A percentile compares a stretch with the other conserved stretches of the same genome.
Conservation (phyloP, 2,113 vertebrate genomes). For the Amblyopsis rosae region DNA sequence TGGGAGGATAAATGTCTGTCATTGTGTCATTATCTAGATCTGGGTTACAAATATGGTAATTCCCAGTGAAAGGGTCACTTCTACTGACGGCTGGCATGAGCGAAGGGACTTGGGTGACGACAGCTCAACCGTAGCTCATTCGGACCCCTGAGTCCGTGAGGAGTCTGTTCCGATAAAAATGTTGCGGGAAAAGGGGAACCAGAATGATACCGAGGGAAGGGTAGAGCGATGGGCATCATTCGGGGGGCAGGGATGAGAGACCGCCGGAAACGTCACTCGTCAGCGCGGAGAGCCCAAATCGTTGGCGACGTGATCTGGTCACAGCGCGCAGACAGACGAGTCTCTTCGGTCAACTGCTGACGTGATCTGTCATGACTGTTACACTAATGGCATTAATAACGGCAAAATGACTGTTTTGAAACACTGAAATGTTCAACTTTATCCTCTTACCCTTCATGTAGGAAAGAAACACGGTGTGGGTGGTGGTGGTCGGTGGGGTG, state of each 20-base stretch:
- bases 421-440: constrained; percentile 66
- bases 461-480: constrained; percentile 10
- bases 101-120: constrained; percentile 2
- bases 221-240: constrained; percentile 37
- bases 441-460: constrained; percentile 36
- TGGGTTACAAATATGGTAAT: constrained; percentile 54
- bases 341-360: constrained; percentile 76
- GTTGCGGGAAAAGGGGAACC: not conserved
- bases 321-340: constrained; percentile 73
- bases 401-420: constrained; percentile 81
- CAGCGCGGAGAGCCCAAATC: constrained; percentile 75
- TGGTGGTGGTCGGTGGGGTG: constrained; percentile 9
- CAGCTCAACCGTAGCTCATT: not conserved
- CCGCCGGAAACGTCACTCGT: constrained; percentile 71
- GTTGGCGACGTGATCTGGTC: constrained; percentile 75
- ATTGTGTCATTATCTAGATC: constrained; percentile 54
- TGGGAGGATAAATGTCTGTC: constrained; percentile 48
- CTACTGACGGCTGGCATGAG: constrained; percentile 20
- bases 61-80: constrained; percentile 43
- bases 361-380: constrained; percentile 82
- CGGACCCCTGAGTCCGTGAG: not conserved
- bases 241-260: constrained; percentile 36
- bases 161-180: constrained; percentile 10
- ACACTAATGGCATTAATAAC: constrained; percentile 86
- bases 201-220: constrained; percentile 8